Percentiles rank a stretch among this genome's conserved stretches.
Conservation (phyloP, 2,113 vertebrate genomes). For the Rhynchomys soricoides region DNA sequence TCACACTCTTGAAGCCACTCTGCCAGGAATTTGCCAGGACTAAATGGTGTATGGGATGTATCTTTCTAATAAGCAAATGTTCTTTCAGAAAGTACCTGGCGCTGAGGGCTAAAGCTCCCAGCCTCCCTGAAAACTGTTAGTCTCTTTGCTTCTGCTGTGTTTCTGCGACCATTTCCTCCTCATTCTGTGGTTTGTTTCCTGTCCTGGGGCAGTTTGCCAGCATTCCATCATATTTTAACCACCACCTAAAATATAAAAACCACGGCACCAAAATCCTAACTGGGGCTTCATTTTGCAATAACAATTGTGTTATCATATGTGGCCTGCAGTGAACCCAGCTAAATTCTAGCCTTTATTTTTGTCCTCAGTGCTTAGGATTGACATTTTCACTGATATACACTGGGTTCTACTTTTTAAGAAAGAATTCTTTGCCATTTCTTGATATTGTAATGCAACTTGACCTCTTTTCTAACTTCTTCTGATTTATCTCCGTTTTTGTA, state of each 20-base stretch:
- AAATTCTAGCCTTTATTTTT: constrained; percentile 7
- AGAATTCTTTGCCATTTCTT: background rate
- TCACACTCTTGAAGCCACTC: background rate
- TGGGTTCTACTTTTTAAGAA: background rate
- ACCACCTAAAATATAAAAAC: constrained; percentile 76
- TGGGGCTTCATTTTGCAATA: constrained; percentile 57
- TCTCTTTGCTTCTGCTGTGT: background rate
- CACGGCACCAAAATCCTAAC: constrained; percentile 79
- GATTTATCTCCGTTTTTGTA: background rate
- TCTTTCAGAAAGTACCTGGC: constrained; percentile 35
- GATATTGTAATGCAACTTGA: background rate
- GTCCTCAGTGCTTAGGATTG: background rate
- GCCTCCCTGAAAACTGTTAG: background rate
- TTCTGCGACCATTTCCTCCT: constrained; percentile 47
- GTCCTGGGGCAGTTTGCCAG: constrained; percentile 18
- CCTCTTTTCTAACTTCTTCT: background rate
- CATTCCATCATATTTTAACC: constrained; percentile 77
- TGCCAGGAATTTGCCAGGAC: constrained; percentile 52
- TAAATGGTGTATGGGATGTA: background rate
- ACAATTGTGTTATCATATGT: constrained; percentile 68
- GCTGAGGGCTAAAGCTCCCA: background rate
- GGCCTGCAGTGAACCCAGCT: constrained; percentile 71
- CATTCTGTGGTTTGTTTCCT: constrained; percentile 34
- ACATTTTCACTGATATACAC: background rate
- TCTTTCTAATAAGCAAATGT: constrained; percentile 38